Evolutionary conservation across 1,140 invertebrate species (phyloP).

Genomic region (Formica exsecta): DNA sequence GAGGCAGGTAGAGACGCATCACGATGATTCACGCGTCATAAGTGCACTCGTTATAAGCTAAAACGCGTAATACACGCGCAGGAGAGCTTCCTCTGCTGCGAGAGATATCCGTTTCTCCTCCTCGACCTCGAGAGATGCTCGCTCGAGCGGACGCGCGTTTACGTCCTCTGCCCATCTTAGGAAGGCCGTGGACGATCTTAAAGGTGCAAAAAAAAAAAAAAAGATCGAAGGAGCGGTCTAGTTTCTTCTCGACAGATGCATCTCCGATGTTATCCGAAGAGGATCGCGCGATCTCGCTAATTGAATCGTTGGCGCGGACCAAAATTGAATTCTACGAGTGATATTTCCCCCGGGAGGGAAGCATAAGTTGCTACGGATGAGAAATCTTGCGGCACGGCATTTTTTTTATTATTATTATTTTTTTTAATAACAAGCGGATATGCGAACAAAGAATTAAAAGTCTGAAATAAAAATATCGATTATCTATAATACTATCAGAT

Average conservation of each 20-base stretch:
- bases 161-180: conserved; percentile 72
- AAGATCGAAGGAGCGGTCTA: neutral
- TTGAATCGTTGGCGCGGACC: neutral
- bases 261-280: neutral
- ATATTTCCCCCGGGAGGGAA: neutral
- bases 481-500: neutral
- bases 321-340: neutral
- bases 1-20: conserved; percentile 36
- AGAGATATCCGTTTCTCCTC: conserved; percentile 52
- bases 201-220: conserved; percentile 28
- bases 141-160: conserved; percentile 52
- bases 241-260: neutral
- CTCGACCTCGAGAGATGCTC: conserved; percentile 61
- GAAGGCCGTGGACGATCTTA: conserved; percentile 60
- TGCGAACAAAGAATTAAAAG: no score
- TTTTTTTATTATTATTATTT: neutral
- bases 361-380: neutral
- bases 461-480: no score
- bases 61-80: conserved; percentile 13
- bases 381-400: neutral
- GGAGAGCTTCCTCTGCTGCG: conserved; percentile 59
- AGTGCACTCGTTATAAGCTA: neutral
- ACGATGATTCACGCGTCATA: conserved; percentile 26
- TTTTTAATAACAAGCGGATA: neutral
- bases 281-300: neutral